Base-by-base conservation (phyloP, 2,797 vertebrate species). In the Taeniopygia guttata region DNA sequence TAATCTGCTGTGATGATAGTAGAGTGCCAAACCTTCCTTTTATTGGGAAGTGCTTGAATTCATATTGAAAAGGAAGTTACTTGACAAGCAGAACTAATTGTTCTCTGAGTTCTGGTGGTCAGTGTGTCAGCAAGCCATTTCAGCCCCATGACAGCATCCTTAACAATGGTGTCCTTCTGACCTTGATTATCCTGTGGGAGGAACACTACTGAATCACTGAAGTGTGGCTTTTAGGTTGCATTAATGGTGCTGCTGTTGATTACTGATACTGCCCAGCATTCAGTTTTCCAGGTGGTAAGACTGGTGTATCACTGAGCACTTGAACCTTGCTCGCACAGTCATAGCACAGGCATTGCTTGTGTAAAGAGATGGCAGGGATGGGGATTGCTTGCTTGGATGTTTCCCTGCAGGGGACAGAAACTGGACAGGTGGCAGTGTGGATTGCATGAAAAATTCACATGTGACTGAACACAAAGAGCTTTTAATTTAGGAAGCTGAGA, bases 401-500 rank as follows among this genome's bases (percentile, higher is more conserved):
- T 93, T 86, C 22, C 25, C 58, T 77, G 45, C 29, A 42, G 23
- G 30, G 7, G 15, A 55, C 45, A 73, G 76, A 60, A 80, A 38
- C 42, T 55, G 63, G 5, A 21, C 63, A 21, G 13, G 56, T n/a
- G 16, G 20, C 23, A 32, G 5, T 22, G 22, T 3, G 8, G 42
- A 26, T 27, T 68, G 32, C 0, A 0, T 48, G 59, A 92, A 77
- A 82, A 74, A 76, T 27, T 58, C 19, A 19, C 19, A 2, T 0
- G 1, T 84, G 46, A 55, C 25, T 64, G 40, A 78, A 42, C 9
- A 15, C 19, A 23, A 48, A 52, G n/a, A 34, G 9, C 23, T 36
- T 87, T 74, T 43, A 8, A 38, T 78, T 80, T 42, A 60, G 21
- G 26, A 69, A 91, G 32, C 9, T 60, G 22, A 49, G 15, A 34